These are phyloP conservation scores for Phocides pigmalion DNA, from an alignment of 1,140 invertebrate species.

Conservation along the genomic window DNA sequence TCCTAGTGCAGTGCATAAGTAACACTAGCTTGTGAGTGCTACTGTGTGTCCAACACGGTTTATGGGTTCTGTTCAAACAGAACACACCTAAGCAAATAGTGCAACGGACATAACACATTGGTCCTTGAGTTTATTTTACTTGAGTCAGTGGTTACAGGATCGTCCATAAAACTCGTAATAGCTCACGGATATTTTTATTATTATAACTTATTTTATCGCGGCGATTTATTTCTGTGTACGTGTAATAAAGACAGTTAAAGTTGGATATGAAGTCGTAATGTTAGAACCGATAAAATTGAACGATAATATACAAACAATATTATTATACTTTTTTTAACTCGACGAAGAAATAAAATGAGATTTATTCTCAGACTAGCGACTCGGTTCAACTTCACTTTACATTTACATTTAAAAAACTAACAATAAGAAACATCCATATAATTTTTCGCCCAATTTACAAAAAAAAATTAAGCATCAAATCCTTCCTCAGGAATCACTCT, in stretches of 20 bases:
- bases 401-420: too few relatives aligned
- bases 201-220: slow-evolving; percentile 29
- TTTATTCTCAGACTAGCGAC: too few relatives aligned
- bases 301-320: slow-evolving; percentile 5
- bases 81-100: slow-evolving; percentile 60
- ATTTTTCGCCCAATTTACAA: too few relatives aligned
- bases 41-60: slow-evolving; percentile 37
- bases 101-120: slow-evolving; percentile 52
- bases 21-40: neutral
- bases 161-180: slow-evolving; percentile 56
- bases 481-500: too few relatives aligned
- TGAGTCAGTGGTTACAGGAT: slow-evolving; percentile 49
- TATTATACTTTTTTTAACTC: too few relatives aligned
- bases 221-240: slow-evolving; percentile 14
- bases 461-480: too few relatives aligned
- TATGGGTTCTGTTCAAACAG: slow-evolving; percentile 60
- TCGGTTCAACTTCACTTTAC: too few relatives aligned
- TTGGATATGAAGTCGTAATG: slow-evolving; percentile 23
- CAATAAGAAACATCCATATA: too few relatives aligned
- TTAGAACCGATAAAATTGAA: slow-evolving; percentile 18
- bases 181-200: slow-evolving; percentile 56
- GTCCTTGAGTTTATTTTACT: slow-evolving; percentile 55
- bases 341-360: too few relatives aligned
- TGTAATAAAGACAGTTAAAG: slow-evolving; percentile 15
- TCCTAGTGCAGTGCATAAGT: neutral